Evolutionary conservation across 2,113 vertebrate species (phyloP), one percentile per base, ranked within the genome.

Genomic region (Platichthys stellatus): DNA sequence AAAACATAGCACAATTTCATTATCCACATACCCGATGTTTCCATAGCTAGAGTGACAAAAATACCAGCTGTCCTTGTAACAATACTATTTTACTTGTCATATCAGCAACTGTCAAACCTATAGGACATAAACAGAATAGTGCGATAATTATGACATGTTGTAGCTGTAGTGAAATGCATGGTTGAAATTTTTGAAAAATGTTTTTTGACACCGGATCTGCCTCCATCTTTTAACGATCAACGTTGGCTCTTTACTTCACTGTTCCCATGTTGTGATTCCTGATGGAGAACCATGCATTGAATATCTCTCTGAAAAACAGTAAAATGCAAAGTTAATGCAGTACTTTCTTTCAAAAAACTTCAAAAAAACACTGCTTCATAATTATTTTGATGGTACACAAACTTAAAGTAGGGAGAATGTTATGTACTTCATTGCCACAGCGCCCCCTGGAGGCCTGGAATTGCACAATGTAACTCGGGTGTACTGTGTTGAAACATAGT

Each of bases 211-310:
- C 0, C 49, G 20, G 18, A 23, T 60, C 63, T 54, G 38, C 35
- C 45, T 53, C 40, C 0, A 12, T 43, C 18, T 23, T 60, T 62
- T 12, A 20, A 35, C 61, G 35, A 23, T 8, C 20, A 73, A 49
- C 35, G 59, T 20, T 5, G 6, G 2, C 26, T 24, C 21, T 63
- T 90, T 79, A 94, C 65, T 93, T 94, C 60, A 94, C 93, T 1
- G 87, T 85, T 56, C 76, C 88, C 64, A 92, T 74, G 74, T 43
- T 83, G 76, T 92, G 91, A 61, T 74, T 91, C 74, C 82, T 81
- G 82, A 94, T 89, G 54, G 93, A 93, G 76, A 92, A 93, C 93
- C 93, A 94, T 0, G 91, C 87, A 81, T 78, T 84, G 77, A 94
- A 94, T 21, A 94, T 82, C 17, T 92, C 88, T 49, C 93, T 94